phyloP scores from a whole-genome alignment of 2,113 vertebrate genomes.

The Percopsis transmontana region DNA sequence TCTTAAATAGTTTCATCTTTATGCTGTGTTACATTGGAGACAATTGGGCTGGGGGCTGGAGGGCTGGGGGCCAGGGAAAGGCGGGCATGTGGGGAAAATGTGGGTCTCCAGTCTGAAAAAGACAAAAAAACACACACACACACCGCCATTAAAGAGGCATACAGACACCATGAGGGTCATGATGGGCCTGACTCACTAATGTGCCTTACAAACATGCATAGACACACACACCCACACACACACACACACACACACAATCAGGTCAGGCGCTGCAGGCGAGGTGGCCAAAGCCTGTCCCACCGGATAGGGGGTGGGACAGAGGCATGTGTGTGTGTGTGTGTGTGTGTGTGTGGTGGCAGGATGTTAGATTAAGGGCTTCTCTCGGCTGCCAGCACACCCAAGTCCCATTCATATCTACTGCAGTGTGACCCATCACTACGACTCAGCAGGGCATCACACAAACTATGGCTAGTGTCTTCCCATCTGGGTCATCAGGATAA shows the following conservation, averaged over 20 bases:
- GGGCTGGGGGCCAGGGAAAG: too few relatives aligned
- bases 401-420: constrained; percentile 42
- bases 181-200: constrained; percentile 36
- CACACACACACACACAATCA: constrained; percentile 53
- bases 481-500: constrained; percentile 42
- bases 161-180: too few relatives aligned
- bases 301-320: constrained; percentile 27
- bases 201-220: constrained; percentile 54
- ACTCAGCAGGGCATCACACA: constrained; percentile 7
- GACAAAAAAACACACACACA: constrained; percentile 21
- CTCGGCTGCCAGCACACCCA: constrained; percentile 29
- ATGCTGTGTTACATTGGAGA: too few relatives aligned
- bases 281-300: constrained; percentile 62
- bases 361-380: constrained; percentile 37
- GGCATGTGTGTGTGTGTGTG: constrained; percentile 22
- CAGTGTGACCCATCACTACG: constrained; percentile 9
- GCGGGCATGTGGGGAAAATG: too few relatives aligned
- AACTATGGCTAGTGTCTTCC: constrained; percentile 2
- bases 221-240: constrained; percentile 34
- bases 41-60: too few relatives aligned
- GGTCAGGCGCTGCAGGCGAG: constrained; percentile 61
- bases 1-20: too few relatives aligned
- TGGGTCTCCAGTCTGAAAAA: too few relatives aligned
- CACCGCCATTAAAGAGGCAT: background rate
- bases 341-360: constrained; percentile 22